Evolutionary conservation across 2,888 invertebrate species (phyloP).

Genomic region (Hirtodrosophila alboralis): DNA sequence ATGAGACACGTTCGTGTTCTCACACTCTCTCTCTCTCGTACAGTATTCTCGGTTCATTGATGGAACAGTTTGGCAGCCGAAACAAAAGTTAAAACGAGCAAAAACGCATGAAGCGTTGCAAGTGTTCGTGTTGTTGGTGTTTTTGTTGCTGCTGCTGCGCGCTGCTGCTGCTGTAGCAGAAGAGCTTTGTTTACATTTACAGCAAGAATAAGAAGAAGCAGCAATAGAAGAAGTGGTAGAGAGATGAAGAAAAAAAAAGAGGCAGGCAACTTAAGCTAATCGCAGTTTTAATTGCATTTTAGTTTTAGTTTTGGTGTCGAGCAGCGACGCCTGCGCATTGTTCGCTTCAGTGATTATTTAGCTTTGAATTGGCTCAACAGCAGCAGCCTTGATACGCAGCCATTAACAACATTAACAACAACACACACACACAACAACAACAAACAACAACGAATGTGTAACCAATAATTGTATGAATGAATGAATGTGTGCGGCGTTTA

Average conservation of each 20-base stretch:
- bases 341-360: slow-evolving; percentile 56
- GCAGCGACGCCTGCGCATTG: slow-evolving; percentile 56
- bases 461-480: slow-evolving; percentile 32
- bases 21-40: slow-evolving; percentile 12
- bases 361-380: slow-evolving; percentile 47
- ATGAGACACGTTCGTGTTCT: slow-evolving; percentile 42
- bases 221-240: slow-evolving; percentile 5
- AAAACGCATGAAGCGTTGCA: slow-evolving; percentile 48
- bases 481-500: slow-evolving; percentile 12
- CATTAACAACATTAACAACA: slow-evolving; percentile 54
- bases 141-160: slow-evolving; percentile 21
- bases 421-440: slow-evolving; percentile 19
- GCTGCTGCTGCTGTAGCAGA: not conserved
- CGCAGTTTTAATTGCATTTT: slow-evolving; percentile 60
- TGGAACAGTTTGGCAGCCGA: slow-evolving; percentile 63
- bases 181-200: slow-evolving; percentile 48
- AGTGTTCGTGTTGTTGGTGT: slow-evolving; percentile 35
- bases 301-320: slow-evolving; percentile 62
- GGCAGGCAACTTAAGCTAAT: slow-evolving; percentile 41
- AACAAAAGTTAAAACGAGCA: slow-evolving; percentile 39
- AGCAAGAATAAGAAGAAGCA: slow-evolving; percentile 16
- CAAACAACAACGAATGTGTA: slow-evolving; percentile 19
- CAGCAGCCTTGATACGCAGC: slow-evolving; percentile 58
- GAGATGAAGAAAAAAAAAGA: slow-evolving; percentile 3
- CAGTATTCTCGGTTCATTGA: slow-evolving; percentile 56